phyloP scores from a whole-genome alignment of 2,797 vertebrate species.

The Dromococcyx pavoninus region DNA sequence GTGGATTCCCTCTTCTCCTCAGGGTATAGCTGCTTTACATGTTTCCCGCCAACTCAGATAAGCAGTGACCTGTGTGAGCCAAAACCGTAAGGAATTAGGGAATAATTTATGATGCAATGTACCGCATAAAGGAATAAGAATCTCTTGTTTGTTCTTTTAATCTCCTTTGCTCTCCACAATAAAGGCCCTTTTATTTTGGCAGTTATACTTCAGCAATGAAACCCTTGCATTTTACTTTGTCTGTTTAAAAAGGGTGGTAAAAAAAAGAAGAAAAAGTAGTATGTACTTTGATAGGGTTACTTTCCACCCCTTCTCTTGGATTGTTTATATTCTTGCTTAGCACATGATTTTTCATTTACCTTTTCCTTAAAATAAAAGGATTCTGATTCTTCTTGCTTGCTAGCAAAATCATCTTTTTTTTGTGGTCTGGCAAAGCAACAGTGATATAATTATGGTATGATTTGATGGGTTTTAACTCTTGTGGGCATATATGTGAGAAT shows the following conservation, averaged over 20 bases:
- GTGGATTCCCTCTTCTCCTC: slow-evolving; percentile 73
- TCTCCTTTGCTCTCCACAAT: not conserved
- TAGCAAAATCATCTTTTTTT: not conserved
- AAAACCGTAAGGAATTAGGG: slow-evolving; percentile 56
- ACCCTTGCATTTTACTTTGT: not conserved
- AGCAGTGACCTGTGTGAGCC: slow-evolving; percentile 61
- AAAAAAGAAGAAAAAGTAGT: not conserved
- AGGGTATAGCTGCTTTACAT: slow-evolving; percentile 65
- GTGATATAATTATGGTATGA: not conserved
- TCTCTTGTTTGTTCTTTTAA: slow-evolving; percentile 5
- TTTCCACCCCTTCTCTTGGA: not conserved
- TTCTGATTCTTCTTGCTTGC: not conserved
- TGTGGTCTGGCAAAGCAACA: not conserved
- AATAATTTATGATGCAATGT: slow-evolving; percentile 70
- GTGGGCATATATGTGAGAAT: not conserved
- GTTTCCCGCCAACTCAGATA: slow-evolving; percentile 76
- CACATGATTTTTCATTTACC: not conserved
- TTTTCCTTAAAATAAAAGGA: not conserved
- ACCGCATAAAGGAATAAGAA: slow-evolving; percentile 33
- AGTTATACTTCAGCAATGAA: slow-evolving; percentile 41
- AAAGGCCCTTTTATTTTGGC: slow-evolving; percentile 50
- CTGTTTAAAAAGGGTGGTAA: not conserved
- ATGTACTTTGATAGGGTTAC: not conserved
- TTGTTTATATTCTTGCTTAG: not conserved
- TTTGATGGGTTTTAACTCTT: not conserved